Percentiles rank a stretch among this genome's conserved stretches.
Evolutionary conservation across 1,140 invertebrate species (phyloP).

Genomic region (Heliconius nattereri): DNA sequence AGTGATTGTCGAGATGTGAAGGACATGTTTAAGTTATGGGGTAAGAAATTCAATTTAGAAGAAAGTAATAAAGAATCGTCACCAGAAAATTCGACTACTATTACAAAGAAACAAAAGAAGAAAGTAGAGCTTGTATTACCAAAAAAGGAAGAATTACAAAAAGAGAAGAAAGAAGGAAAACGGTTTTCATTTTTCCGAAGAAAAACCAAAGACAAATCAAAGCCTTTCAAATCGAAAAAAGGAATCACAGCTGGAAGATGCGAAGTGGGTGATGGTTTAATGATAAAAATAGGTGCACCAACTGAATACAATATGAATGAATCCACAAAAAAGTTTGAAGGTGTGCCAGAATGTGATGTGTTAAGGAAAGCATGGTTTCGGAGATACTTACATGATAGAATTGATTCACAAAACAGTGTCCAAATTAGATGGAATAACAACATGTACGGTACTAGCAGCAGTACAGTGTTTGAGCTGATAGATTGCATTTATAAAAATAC

Average conservation of each 20-base stretch:
- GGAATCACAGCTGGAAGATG: slow-evolving; percentile 59
- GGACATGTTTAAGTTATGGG: slow-evolving; percentile 68
- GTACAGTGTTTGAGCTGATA: slow-evolving; percentile 63
- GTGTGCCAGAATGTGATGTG: slow-evolving; percentile 40
- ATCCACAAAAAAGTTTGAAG: slow-evolving; percentile 15
- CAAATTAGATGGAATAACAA: slow-evolving; percentile 65
- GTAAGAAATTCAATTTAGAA: slow-evolving; percentile 63
- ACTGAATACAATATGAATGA: slow-evolving; percentile 30
- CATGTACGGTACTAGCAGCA: slow-evolving; percentile 61
- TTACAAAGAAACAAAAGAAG: slow-evolving; percentile 36
- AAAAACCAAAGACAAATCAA: slow-evolving; percentile 55
- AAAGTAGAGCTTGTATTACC: slow-evolving; percentile 30
- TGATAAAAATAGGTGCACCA: slow-evolving; percentile 52
- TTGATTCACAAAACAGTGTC: slow-evolving; percentile 57
- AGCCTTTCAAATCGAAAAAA: slow-evolving; percentile 53
- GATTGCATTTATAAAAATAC: slow-evolving; percentile 60
- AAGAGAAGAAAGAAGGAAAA: slow-evolving; percentile 54
- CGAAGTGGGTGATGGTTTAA: slow-evolving; percentile 61
- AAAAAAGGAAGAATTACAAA: slow-evolving; percentile 29
- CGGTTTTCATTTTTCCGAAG: slow-evolving; percentile 65
- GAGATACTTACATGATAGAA: slow-evolving; percentile 49
- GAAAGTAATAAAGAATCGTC: slow-evolving; percentile 46
- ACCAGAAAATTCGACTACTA: slow-evolving; percentile 31
- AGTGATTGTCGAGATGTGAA: slow-evolving; percentile 56
- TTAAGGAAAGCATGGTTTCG: slow-evolving; percentile 55